Evolutionary conservation across 2,797 vertebrate species (phyloP).

Genomic region (Rhyacichthys aspro): DNA sequence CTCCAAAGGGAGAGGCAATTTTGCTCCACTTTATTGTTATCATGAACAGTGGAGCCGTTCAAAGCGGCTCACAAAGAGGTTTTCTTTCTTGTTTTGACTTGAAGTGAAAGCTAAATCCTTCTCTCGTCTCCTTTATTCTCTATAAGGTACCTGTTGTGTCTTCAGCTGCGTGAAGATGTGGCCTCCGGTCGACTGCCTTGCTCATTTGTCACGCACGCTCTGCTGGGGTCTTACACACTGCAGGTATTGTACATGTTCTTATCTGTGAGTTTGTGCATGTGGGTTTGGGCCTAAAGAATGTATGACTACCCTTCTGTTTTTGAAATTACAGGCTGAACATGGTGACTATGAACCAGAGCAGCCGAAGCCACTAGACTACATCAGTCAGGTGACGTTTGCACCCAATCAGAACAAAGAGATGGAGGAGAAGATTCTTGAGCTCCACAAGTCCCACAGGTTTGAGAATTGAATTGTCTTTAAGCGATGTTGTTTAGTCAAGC

Average conservation of each 20-base stretch:
- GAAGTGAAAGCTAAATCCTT: not conserved
- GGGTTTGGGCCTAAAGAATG: not conserved
- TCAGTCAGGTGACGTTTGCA: constrained; percentile 88
- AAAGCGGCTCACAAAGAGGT: constrained; percentile 12
- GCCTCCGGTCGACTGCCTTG: constrained; percentile 91
- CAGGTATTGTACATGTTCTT: constrained; percentile 70
- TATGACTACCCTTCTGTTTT: not conserved
- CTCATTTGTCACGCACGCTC: constrained; percentile 93
- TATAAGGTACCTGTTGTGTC: constrained; percentile 93
- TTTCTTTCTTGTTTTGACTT: constrained; percentile 10
- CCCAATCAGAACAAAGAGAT: constrained; percentile 94
- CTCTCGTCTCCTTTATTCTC: not conserved
- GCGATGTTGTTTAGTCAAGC: not conserved
- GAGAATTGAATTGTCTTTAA: not conserved
- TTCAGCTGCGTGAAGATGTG: constrained; percentile 95
- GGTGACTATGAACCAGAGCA: constrained; percentile 92
- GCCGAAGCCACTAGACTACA: constrained; percentile 80
- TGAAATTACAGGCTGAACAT: constrained; percentile 82
- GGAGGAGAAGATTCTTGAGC: constrained; percentile 94
- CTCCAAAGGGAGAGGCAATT: constrained; percentile 11
- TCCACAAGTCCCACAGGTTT: constrained; percentile 95
- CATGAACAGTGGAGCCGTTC: constrained; percentile 20
- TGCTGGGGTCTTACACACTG: constrained; percentile 92
- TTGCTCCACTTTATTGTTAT: constrained; percentile 32
- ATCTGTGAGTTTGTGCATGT: not conserved